Conservation (phyloP, 2,113 vertebrate genomes). For the Sialia sialis region DNA sequence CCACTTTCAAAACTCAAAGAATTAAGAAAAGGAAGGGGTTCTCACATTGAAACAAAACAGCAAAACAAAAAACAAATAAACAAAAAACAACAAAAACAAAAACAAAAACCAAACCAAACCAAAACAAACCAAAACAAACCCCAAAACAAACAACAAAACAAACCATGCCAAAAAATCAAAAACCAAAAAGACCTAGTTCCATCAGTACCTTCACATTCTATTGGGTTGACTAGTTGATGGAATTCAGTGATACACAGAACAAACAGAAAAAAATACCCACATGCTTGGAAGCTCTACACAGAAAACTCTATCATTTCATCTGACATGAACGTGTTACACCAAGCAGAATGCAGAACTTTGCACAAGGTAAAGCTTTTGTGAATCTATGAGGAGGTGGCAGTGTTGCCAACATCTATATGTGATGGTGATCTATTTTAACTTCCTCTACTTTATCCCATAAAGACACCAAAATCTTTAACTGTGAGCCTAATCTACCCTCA, state of each 20-base stretch:
- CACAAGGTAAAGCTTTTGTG: not conserved
- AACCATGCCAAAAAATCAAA: too few relatives aligned
- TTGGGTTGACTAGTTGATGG: not conserved
- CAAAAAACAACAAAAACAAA: not conserved
- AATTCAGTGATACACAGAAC: not conserved
- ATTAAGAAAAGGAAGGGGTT: not conserved
- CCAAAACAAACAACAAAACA: not conserved
- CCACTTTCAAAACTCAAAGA: not conserved
- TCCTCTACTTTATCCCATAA: not conserved
- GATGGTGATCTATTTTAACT: not conserved
- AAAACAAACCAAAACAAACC: not conserved
- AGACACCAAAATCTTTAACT: not conserved
- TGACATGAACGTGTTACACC: not conserved
- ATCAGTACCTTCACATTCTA: not conserved
- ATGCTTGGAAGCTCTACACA: not conserved
- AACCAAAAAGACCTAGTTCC: not conserved
- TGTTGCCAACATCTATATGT: not conserved
- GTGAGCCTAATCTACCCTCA: not conserved
- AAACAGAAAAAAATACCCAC: not conserved
- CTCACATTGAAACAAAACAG: fast-evolving
- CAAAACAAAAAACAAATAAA: not conserved
- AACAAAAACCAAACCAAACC: not conserved
- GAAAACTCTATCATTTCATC: not conserved
- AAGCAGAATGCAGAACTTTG: not conserved
- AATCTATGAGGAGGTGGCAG: not conserved